phyloP scores from a whole-genome alignment of 2,888 invertebrate species.

The Phyto melanocephala region DNA sequence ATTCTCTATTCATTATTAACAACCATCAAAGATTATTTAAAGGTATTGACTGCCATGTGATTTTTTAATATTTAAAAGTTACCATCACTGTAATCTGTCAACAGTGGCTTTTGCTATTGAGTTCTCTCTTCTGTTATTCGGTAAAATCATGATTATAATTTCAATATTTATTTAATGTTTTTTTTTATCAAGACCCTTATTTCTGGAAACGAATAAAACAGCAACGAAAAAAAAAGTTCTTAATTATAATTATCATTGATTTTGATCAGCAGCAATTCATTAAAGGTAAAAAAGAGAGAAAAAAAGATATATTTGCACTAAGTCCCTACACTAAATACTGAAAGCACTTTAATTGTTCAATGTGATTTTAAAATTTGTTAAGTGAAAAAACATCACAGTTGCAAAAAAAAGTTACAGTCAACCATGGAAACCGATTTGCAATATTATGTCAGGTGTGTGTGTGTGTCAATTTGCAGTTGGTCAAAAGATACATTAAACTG shows the following conservation, averaged over 20 bases:
- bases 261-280: conserved; percentile 12
- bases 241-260: conserved; percentile 22
- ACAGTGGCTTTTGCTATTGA: background rate
- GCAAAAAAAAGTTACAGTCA: no score
- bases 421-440: no score
- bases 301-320: background rate
- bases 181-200: background rate
- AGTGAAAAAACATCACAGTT: no score
- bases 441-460: no score
- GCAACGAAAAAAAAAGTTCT: background rate
- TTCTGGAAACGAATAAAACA: background rate
- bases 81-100: background rate
- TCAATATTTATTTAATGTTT: background rate
- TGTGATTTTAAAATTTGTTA: no score
- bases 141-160: background rate
- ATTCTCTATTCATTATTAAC: no score
- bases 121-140: background rate
- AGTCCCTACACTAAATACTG: background rate
- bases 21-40: no score
- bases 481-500: no score
- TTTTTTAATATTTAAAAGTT: no score
- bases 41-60: no score
- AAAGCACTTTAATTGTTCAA: background rate
- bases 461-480: no score
- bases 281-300: background rate